Conservation (phyloP, 2,888 invertebrate genomes). For the Agrochola lota region DNA sequence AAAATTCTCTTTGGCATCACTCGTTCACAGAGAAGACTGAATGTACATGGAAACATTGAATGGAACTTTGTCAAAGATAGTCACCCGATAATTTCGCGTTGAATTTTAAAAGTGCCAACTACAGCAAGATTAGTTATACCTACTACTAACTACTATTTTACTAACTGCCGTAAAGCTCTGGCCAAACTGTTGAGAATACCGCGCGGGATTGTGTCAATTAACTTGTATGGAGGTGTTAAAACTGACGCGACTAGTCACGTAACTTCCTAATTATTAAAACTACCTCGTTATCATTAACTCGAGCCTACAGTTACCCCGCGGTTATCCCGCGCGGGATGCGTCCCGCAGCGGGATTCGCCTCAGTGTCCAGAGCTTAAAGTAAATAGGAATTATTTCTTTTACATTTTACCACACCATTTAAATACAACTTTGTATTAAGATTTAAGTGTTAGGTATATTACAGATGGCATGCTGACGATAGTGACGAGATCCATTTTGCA, state of each 20-base stretch:
- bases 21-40: slow-evolving; percentile 5
- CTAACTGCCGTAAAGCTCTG: background rate
- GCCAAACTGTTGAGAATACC: background rate
- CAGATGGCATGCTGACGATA: background rate
- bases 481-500: slow-evolving; percentile 50
- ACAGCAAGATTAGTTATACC: too few species aligned
- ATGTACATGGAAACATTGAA: background rate
- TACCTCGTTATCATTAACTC: too few species aligned
- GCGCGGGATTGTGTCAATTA: background rate
- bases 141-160: background rate
- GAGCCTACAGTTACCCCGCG: too few species aligned
- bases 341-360: background rate
- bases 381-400: background rate
- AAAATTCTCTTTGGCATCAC: slow-evolving; percentile 47
- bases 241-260: background rate
- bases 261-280: background rate
- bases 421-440: background rate
- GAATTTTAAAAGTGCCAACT: background rate
- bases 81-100: background rate
- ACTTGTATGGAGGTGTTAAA: background rate
- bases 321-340: background rate
- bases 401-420: background rate
- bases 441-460: background rate
- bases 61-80: slow-evolving; percentile 27
- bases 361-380: background rate